Evolutionary conservation across 2,797 vertebrate genomes (phyloP).

Genomic region (Lepidocolaptes lacrymiger): DNA sequence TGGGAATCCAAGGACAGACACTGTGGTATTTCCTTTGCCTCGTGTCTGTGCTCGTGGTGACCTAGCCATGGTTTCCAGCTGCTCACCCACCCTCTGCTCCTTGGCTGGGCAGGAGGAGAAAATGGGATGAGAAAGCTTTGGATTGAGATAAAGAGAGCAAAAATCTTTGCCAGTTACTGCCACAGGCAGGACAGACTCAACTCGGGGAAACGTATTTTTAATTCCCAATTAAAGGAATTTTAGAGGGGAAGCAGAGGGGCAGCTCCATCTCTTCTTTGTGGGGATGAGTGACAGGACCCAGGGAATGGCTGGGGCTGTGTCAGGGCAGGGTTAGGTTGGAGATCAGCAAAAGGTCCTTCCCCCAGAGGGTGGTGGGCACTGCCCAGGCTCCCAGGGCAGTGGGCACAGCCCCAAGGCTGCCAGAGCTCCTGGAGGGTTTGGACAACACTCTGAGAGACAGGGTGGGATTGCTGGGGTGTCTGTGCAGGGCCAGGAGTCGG

Average conservation of each 20-base stretch:
- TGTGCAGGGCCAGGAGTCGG: background rate
- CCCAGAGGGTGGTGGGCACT: background rate
- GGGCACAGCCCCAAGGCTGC: background rate
- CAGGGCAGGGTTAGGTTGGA: fast-evolving
- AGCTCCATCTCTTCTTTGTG: background rate
- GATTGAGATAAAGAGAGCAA: background rate
- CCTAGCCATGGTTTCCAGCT: background rate
- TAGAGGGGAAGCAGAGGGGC: background rate
- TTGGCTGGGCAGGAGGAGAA: background rate
- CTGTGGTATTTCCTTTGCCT: background rate
- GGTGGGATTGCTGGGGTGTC: background rate
- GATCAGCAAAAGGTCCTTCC: fast-evolving
- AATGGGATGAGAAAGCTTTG: background rate
- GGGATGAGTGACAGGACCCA: background rate
- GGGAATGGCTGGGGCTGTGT: fast-evolving
- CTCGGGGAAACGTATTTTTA: background rate
- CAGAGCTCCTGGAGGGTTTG: background rate
- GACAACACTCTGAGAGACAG: background rate
- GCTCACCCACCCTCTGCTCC: background rate
- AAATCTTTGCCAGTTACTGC: background rate
- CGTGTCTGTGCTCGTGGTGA: background rate
- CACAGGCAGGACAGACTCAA: background rate
- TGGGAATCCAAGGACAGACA: background rate
- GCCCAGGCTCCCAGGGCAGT: background rate
- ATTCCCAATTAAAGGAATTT: background rate